Evolutionary conservation across 2,797 vertebrate species (phyloP).

Genomic region (Phalloptychus januarius): DNA sequence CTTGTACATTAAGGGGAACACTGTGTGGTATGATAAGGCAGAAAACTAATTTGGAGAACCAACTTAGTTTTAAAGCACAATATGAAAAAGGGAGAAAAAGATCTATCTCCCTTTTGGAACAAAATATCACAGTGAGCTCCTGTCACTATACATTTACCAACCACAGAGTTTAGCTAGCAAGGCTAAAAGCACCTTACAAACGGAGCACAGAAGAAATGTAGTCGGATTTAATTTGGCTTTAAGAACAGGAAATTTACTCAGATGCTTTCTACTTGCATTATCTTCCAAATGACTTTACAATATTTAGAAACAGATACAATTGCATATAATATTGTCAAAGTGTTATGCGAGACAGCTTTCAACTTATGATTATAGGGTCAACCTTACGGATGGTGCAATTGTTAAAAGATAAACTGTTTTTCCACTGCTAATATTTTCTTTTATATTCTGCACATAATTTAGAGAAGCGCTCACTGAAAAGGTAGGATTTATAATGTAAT

Average conservation of each 20-base stretch:
- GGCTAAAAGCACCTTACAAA: slow-evolving; percentile 20
- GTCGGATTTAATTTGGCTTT: slow-evolving; percentile 30
- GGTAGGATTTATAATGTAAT: neutral
- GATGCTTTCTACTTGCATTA: slow-evolving; percentile 2
- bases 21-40: neutral
- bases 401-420: too few species aligned
- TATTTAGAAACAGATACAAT: neutral
- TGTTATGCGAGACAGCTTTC: neutral
- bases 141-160: slow-evolving; percentile 33
- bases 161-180: slow-evolving; percentile 32
- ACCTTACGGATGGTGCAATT: neutral
- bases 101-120: slow-evolving; percentile 8
- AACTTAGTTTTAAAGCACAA: slow-evolving; percentile 18
- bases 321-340: neutral
- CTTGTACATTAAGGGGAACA: slow-evolving; percentile 2
- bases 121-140: slow-evolving; percentile 23
- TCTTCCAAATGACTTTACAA: neutral
- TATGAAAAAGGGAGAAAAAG: slow-evolving; percentile 1
- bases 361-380: neutral
- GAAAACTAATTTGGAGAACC: slow-evolving; percentile 13
- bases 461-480: neutral
- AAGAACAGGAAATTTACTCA: neutral
- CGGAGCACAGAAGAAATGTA: slow-evolving; percentile 26
- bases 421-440: neutral
- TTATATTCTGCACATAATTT: neutral